These are phyloP conservation scores for Trypoxylon attenuatum DNA, from an alignment of 2,888 invertebrate species.

Conservation along the genomic window DNA sequence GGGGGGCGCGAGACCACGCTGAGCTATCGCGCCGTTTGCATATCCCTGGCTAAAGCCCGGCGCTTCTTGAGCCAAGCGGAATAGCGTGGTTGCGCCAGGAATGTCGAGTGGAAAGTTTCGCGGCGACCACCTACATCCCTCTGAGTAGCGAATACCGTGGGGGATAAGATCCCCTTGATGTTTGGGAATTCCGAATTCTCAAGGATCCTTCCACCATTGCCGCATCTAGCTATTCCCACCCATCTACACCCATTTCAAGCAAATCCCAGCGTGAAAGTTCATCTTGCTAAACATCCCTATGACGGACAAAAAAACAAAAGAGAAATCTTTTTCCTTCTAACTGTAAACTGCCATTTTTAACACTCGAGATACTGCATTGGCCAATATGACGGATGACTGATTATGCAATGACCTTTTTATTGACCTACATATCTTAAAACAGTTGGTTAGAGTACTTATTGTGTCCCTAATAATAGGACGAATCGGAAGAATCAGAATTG, in stretches of 20 bases:
- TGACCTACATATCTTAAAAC: too few species aligned
- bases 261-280: constrained; percentile 52
- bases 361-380: too few species aligned
- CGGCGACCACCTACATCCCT: constrained; percentile 57
- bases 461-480: too few species aligned
- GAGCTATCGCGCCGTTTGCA: constrained; percentile 54
- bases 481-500: too few species aligned
- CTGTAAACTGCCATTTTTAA: too few species aligned
- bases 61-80: constrained; percentile 44
- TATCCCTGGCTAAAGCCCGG: constrained; percentile 54
- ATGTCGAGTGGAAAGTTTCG: constrained; percentile 63
- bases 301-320: too few species aligned
- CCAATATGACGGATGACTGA: too few species aligned
- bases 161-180: constrained; percentile 60
- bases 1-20: constrained; percentile 22
- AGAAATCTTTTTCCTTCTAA: too few species aligned
- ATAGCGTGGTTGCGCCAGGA: constrained; percentile 62
- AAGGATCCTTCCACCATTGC: constrained; percentile 16
- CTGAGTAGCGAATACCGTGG: constrained; percentile 58
- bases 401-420: too few species aligned
- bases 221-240: not conserved
- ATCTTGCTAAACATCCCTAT: constrained; percentile 48
- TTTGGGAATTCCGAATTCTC: constrained; percentile 59
- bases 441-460: too few species aligned
- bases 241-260: not conserved